Conservation (phyloP, 2,797 vertebrate genomes). For the Anguilla pacifica region DNA sequence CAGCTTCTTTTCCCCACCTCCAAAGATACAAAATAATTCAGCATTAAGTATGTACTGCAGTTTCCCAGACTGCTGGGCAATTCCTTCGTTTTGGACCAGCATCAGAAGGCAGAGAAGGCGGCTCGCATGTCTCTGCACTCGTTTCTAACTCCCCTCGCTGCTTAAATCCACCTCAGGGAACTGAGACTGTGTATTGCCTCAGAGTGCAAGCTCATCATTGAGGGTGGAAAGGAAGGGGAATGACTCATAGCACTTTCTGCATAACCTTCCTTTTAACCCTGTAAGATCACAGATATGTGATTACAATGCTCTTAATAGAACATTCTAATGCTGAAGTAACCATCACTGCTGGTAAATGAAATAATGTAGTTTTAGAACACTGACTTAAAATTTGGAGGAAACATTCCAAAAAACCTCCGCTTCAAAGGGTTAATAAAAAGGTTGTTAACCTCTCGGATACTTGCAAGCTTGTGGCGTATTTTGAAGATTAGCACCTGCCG, state of each 20-base stretch:
- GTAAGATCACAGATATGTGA: no score
- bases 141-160: not conserved
- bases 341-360: no score
- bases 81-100: not conserved
- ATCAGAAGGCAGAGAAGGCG: not conserved
- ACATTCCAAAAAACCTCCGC: no score
- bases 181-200: not conserved
- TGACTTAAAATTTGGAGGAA: no score
- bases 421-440: not conserved
- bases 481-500: slow-evolving; percentile 56
- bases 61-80: not conserved
- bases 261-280: slow-evolving; percentile 33
- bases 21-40: not conserved
- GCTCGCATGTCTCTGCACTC: not conserved
- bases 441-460: slow-evolving; percentile 33
- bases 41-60: not conserved
- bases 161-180: not conserved
- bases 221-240: not conserved
- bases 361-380: no score
- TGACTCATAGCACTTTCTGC: not conserved
- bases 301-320: no score
- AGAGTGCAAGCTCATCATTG: not conserved
- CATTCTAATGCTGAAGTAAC: no score
- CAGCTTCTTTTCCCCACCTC: not conserved
- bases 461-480: slow-evolving; percentile 39